Evolutionary conservation across 2,888 invertebrate genomes (phyloP).

Genomic region (Xiphydria camelus): DNA sequence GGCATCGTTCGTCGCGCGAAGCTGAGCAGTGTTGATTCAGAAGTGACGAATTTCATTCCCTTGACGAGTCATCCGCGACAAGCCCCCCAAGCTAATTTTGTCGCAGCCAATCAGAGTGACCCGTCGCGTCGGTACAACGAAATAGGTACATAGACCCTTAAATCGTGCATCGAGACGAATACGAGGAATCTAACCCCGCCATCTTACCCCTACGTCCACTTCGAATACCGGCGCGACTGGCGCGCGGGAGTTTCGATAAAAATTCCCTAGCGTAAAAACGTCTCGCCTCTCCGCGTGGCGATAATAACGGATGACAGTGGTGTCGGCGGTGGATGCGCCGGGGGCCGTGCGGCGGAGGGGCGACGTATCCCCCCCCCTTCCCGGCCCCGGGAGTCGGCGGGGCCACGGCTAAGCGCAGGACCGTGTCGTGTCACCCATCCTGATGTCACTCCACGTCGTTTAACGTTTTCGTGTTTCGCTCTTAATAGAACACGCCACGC

Average conservation of each 20-base stretch:
- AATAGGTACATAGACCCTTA: no score
- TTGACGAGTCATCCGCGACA: no score
- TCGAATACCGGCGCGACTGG: constrained; percentile 15
- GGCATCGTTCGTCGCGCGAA: no score
- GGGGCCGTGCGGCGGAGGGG: constrained; percentile 7
- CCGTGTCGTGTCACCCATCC: constrained; percentile 47
- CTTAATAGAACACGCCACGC: constrained; percentile 22
- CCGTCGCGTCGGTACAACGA: no score
- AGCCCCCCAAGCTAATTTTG: no score
- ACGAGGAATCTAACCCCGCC: no score
- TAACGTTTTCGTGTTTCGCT: constrained; percentile 25
- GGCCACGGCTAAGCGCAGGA: constrained; percentile 51
- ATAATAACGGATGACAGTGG: constrained; percentile 5
- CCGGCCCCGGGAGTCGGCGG: constrained; percentile 12
- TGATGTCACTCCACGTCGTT: constrained; percentile 49
- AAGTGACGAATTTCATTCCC: no score
- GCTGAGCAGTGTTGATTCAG: no score
- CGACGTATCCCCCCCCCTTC: constrained; percentile 5
- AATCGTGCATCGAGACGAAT: no score
- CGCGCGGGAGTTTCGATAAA: constrained; percentile 22
- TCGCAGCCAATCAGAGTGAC: no score
- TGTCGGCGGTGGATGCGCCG: constrained; percentile 10
- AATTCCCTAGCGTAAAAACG: constrained; percentile 29
- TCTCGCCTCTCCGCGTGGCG: constrained; percentile 29
- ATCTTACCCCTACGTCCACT: no score